These are phyloP conservation scores for Rhea americana DNA, from an alignment of 2,113 vertebrate genomes.

Conservation along the genomic window DNA sequence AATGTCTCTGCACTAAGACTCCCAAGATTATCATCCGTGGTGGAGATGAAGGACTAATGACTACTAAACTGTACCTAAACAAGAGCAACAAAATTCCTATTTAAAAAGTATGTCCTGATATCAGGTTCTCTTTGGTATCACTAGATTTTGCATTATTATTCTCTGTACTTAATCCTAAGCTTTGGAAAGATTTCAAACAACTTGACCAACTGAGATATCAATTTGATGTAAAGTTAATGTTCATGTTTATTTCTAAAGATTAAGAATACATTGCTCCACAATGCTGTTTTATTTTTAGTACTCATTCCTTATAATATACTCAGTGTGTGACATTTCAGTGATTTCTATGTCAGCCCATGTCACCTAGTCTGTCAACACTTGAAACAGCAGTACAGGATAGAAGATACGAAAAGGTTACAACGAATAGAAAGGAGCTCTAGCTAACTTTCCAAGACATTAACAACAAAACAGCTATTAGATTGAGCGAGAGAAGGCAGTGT, in stretches of 20 bases:
- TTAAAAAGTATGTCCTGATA: background rate
- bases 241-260: background rate
- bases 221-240: background rate
- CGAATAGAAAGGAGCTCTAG: background rate
- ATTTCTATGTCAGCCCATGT: background rate
- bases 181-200: background rate
- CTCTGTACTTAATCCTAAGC: background rate
- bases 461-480: background rate
- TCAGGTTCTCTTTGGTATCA: background rate
- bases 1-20: background rate
- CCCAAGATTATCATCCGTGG: constrained; percentile 30
- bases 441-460: background rate
- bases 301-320: background rate
- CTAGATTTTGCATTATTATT: background rate
- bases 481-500: background rate
- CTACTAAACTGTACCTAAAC: background rate
- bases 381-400: background rate
- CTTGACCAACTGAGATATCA: background rate
- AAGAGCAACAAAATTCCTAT: background rate
- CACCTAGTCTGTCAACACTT: background rate
- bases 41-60: background rate
- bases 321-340: background rate
- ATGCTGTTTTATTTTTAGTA: background rate
- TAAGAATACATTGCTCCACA: background rate
- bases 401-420: background rate